phyloP scores from a whole-genome alignment of 2,888 invertebrate species.

The Melangyna quadrimaculata region DNA sequence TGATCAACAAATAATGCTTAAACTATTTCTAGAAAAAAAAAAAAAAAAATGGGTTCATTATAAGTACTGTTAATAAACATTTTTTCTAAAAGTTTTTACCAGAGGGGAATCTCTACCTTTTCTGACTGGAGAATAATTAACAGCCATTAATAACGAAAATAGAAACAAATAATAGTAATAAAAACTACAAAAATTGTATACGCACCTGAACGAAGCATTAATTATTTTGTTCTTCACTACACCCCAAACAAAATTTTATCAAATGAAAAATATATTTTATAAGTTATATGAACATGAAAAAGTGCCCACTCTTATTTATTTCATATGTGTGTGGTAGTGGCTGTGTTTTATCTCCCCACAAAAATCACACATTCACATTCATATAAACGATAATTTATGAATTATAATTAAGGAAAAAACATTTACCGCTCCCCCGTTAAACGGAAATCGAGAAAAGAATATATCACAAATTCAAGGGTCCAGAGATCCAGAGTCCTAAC shows the following conservation, averaged over 20 bases:
- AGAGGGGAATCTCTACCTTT: too few relatives aligned
- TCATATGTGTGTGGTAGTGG: neutral
- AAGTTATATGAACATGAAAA: neutral
- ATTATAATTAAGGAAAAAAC: slow-evolving; percentile 79
- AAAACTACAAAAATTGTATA: too few relatives aligned
- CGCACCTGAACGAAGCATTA: neutral
- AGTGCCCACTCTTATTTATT: neutral
- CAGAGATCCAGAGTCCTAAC: neutral
- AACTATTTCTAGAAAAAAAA: too few relatives aligned
- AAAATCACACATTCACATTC: slow-evolving; percentile 27
- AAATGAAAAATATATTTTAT: slow-evolving; percentile 2
- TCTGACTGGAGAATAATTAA: too few relatives aligned
- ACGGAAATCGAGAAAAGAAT: slow-evolving; percentile 37
- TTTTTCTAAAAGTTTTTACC: too few relatives aligned
- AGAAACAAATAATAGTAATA: too few relatives aligned
- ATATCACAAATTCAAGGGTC: slow-evolving; percentile 20
- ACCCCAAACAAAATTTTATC: neutral
- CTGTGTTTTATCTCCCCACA: slow-evolving; percentile 20
- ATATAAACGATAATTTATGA: slow-evolving; percentile 77
- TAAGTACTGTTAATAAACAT: too few relatives aligned
- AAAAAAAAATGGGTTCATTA: too few relatives aligned
- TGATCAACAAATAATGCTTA: too few relatives aligned
- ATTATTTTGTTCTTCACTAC: neutral
- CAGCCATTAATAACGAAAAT: too few relatives aligned
- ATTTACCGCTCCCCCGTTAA: slow-evolving; percentile 59